Base-by-base conservation (phyloP, 2,113 vertebrate species). In the Loxodonta africana region DNA sequence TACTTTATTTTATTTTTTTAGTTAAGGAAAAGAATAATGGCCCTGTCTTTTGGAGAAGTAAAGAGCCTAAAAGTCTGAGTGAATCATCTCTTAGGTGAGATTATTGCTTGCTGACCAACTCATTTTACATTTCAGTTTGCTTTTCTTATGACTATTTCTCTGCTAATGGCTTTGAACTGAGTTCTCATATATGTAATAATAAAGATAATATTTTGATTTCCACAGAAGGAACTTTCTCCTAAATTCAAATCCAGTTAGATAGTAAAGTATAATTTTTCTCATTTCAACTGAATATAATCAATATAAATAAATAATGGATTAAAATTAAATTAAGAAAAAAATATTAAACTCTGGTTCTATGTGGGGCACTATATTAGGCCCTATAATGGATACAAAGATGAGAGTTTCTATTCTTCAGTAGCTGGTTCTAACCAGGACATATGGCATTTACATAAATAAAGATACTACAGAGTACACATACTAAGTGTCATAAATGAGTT, bases 21-120 rank as follows among this genome's bases (percentile, higher is more conserved):
- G 96, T 91, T 11, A 95, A 98, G 83, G 89, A 97, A 93, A 88
- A 93, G 8, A 91, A 91, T 62, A 96, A 88, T 71, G 65, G 37
- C 17, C 77, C 28, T 86, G 33, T 41, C n/a, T 96, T 91, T 84
- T 89, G 91, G 93, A 91, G 80, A 88, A 41, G 44, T 44, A 94
- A 94, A 91, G 89, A 95, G 33, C 48, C 82, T 51, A 62, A 4
- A 91, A 93, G 37, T 77, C 37, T n/a, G 65, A 94, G 78, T 44
- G 71, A 96, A 84, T 95, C 94, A 21, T 76, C 46, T 95, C 46
- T 91, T 86, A 74, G 97, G 95, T 98, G 44, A 97, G 96, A 89
- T 26, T 81, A 25, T 83, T 88, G 30, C n/a, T 96, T 91, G 33
- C 25, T 78, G 18, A 73, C 26, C 25, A 91, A 84, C 10, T 77